These are phyloP conservation scores for Chaenodraco wilsoni DNA, from an alignment of 2,797 vertebrate species.

Conservation along the genomic window DNA sequence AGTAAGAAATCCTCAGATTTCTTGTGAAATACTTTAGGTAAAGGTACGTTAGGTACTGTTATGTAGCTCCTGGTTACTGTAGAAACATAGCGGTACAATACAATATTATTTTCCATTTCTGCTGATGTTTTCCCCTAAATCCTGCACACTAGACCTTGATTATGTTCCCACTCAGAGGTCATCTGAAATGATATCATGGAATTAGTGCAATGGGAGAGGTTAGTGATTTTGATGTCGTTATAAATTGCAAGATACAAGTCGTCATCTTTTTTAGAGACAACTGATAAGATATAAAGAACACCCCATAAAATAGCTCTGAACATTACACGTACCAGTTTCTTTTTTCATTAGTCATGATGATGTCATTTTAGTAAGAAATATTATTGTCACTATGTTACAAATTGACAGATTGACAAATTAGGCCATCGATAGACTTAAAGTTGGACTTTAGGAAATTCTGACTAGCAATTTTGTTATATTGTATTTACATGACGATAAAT, in stretches of 20 bases:
- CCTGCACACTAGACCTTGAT: no score
- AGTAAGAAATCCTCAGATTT: no score
- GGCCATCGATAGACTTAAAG: neutral
- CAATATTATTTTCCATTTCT: no score
- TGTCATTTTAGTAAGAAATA: neutral
- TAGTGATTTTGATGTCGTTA: neutral
- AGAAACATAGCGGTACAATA: no score
- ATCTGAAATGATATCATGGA: neutral
- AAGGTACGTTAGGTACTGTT: no score
- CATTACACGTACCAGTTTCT: neutral
- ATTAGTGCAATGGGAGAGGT: neutral
- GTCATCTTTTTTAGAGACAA: neutral
- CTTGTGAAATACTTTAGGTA: no score
- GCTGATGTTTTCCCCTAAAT: no score
- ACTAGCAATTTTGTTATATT: neutral
- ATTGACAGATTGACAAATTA: neutral
- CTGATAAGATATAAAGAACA: neutral
- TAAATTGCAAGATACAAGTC: neutral
- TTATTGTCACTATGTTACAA: no score
- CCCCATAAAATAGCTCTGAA: neutral
- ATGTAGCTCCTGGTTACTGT: no score
- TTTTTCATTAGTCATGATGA: neutral
- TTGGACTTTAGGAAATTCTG: neutral
- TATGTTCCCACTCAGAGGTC: neutral
- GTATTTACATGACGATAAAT: neutral